Percentiles rank a stretch among this genome's conserved stretches.
Conservation (phyloP, 2,113 vertebrate genomes). For the Epinephelus fuscoguttatus region DNA sequence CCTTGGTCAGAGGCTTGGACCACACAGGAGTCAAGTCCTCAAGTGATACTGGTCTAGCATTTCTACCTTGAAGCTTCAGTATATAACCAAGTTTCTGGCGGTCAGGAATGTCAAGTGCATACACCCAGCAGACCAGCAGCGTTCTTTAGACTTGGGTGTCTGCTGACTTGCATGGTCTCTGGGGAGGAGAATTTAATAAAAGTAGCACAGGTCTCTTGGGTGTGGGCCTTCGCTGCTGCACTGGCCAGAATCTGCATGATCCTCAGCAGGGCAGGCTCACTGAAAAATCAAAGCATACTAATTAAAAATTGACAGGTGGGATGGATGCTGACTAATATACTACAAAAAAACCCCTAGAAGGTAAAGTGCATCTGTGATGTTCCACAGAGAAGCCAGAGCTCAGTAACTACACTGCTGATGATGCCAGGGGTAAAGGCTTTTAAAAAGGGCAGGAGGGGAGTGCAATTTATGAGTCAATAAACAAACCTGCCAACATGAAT, state of each 20-base stretch:
- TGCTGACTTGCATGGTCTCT: slow-evolving; percentile 84
- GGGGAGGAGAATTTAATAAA: slow-evolving; percentile 88
- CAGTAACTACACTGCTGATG: neutral
- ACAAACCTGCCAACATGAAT: slow-evolving; percentile 85
- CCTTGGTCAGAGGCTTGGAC: neutral
- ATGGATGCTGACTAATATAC: neutral
- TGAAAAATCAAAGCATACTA: slow-evolving; percentile 51
- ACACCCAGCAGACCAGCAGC: slow-evolving; percentile 62
- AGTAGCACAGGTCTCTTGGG: slow-evolving; percentile 76
- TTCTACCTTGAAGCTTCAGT: neutral
- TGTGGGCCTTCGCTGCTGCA: slow-evolving; percentile 80
- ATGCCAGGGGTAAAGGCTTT: neutral
- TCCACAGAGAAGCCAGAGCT: neutral
- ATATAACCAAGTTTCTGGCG: neutral
- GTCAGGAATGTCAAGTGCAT: slow-evolving; percentile 49
- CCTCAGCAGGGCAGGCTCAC: slow-evolving; percentile 79
- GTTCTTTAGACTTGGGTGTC: slow-evolving; percentile 77
- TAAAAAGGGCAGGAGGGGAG: neutral
- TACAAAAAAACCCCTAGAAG: neutral
- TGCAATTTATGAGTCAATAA: neutral
- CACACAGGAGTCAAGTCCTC: neutral
- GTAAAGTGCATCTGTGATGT: neutral
- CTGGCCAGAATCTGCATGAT: slow-evolving; percentile 82
- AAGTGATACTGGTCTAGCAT: neutral
- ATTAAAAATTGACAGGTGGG: neutral